phyloP scores from a whole-genome alignment of 2,797 vertebrate species.

The Lepus oiostolus region DNA sequence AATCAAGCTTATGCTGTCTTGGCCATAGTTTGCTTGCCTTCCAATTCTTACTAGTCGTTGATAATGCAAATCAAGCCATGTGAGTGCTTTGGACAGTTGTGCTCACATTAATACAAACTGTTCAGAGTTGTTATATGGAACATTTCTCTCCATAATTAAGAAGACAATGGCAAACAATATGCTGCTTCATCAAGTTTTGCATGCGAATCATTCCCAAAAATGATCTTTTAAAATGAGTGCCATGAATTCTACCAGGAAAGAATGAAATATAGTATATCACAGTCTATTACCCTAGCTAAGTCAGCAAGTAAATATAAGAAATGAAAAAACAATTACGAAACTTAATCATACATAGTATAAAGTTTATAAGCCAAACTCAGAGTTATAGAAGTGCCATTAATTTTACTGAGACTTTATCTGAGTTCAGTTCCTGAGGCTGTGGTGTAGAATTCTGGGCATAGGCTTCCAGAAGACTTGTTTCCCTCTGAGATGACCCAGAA shows the following conservation, averaged over 20 bases:
- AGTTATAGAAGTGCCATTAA: background rate
- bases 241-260: constrained; percentile 19
- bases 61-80: constrained; percentile 61
- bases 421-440: background rate
- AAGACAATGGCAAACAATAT: constrained; percentile 70
- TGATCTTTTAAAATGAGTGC: constrained; percentile 43
- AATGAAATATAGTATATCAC: constrained; percentile 43
- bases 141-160: constrained; percentile 78
- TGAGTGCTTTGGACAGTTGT: constrained; percentile 56
- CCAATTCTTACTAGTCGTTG: constrained; percentile 61
- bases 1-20: constrained; percentile 61
- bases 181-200: constrained; percentile 70
- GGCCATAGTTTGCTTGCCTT: constrained; percentile 37
- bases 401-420: background rate
- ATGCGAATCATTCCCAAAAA: constrained; percentile 36
- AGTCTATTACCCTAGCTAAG: background rate
- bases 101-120: constrained; percentile 65
- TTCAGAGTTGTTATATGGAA: constrained; percentile 45
- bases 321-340: constrained; percentile 23
- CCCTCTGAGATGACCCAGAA: background rate
- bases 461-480: background rate
- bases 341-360: background rate
- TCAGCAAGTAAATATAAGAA: constrained; percentile 26
- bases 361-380: constrained; percentile 26
- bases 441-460: background rate